Conservation (phyloP, 92 coral and sea anemone species). For the Zoanthus sansibaricus region DNA sequence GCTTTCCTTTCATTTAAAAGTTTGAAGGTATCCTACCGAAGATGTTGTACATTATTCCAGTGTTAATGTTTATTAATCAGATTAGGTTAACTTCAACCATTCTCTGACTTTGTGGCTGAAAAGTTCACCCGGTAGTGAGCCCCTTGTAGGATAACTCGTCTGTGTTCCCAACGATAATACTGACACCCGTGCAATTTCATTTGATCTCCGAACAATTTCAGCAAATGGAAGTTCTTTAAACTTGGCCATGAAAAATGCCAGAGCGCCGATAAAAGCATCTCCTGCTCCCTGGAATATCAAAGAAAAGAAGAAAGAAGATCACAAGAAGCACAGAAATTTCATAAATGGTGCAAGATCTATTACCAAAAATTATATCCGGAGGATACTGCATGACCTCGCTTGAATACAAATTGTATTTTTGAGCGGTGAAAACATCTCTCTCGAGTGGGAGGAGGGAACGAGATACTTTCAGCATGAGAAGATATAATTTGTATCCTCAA, state of each 20-base stretch:
- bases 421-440: no score
- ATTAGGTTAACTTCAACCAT: conserved; percentile 36
- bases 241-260: conserved; percentile 94
- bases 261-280: conserved; percentile 98
- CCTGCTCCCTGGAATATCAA: conserved; percentile 90
- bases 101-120: conserved; percentile 65
- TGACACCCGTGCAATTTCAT: conserved; percentile 91
- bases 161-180: conserved; percentile 94
- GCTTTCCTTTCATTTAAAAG: no score
- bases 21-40: background rate
- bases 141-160: conserved; percentile 86
- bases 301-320: background rate
- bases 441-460: no score
- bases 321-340: no score
- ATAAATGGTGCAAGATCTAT: no score
- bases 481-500: no score
- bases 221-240: conserved; percentile 89
- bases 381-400: no score
- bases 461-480: no score
- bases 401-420: no score
- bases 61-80: background rate
- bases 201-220: conserved; percentile 92
- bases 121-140: conserved; percentile 80
- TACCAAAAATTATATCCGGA: no score
- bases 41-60: background rate